Evolutionary conservation across 2,888 invertebrate species (phyloP).

Genomic region (Seira ritae): DNA sequence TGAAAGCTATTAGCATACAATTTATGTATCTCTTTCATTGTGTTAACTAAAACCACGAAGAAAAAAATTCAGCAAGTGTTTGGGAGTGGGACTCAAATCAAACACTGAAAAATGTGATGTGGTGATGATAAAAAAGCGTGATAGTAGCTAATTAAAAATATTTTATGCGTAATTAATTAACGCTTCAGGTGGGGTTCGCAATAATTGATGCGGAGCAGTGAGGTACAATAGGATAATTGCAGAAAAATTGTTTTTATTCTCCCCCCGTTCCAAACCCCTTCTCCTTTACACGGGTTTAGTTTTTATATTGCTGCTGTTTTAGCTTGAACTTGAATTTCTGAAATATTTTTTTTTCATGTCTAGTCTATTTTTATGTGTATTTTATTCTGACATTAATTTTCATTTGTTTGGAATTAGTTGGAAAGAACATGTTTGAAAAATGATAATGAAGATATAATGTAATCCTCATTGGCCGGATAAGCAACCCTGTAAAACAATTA

Average conservation of each 20-base stretch:
- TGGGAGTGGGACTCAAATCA: constrained; percentile 1
- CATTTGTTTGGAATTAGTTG: not conserved
- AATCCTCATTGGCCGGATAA: not conserved
- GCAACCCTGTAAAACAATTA: not conserved
- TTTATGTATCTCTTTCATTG: constrained; percentile 9
- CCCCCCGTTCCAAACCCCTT: constrained; percentile 19
- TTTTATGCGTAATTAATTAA: constrained; percentile 64
- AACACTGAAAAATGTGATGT: not conserved
- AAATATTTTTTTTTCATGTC: too few relatives aligned
- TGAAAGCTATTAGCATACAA: constrained; percentile 5
- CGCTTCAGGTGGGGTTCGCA: constrained; percentile 59
- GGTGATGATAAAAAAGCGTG: constrained; percentile 47
- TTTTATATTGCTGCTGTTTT: too few relatives aligned
- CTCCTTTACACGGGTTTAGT: too few relatives aligned
- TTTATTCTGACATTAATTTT: not conserved
- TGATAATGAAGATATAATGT: not conserved
- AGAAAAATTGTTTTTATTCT: constrained; percentile 57
- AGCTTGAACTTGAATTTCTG: not conserved
- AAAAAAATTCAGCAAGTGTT: too few relatives aligned
- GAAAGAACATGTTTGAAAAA: not conserved
- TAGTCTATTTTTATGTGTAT: constrained; percentile 14
- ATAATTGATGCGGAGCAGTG: constrained; percentile 63
- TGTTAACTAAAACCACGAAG: not conserved
- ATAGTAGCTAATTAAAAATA: constrained; percentile 60
- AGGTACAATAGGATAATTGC: constrained; percentile 59